These are phyloP conservation scores for Octodon degus DNA, from an alignment of 2,113 vertebrate genomes.

Conservation along the genomic window DNA sequence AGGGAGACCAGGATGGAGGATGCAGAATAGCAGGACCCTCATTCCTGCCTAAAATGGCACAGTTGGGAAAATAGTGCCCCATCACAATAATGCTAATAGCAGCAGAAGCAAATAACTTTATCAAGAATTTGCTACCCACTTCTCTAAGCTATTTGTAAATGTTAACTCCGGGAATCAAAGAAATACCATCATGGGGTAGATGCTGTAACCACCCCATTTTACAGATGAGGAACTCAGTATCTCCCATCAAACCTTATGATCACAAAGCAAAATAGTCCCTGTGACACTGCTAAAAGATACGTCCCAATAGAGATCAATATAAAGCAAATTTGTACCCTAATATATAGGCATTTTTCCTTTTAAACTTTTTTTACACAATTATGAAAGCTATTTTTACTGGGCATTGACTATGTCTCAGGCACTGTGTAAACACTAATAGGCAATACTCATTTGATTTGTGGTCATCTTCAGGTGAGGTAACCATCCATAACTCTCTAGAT, in stretches of 20 bases:
- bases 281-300: not conserved
- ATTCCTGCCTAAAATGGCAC: not conserved
- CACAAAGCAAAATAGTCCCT: not conserved
- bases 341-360: slow-evolving; percentile 2
- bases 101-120: not conserved
- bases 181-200: not conserved
- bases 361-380: slow-evolving; percentile 10
- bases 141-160: not conserved
- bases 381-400: slow-evolving; percentile 45
- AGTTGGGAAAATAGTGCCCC: not conserved
- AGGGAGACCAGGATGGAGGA: not conserved
- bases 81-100: not conserved
- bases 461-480: slow-evolving; percentile 31
- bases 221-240: not conserved
- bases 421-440: not conserved
- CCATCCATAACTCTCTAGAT: slow-evolving; percentile 29
- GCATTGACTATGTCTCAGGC: slow-evolving; percentile 36
- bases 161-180: not conserved
- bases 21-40: not conserved
- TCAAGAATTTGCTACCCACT: not conserved
- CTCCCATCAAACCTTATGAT: not conserved
- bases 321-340: not conserved
- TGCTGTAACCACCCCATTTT: not conserved
- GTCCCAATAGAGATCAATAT: not conserved
- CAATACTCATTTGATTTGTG: slow-evolving; percentile 24